phyloP scores from a whole-genome alignment of 2,888 invertebrate genomes.

The Eucera pruinosa region DNA sequence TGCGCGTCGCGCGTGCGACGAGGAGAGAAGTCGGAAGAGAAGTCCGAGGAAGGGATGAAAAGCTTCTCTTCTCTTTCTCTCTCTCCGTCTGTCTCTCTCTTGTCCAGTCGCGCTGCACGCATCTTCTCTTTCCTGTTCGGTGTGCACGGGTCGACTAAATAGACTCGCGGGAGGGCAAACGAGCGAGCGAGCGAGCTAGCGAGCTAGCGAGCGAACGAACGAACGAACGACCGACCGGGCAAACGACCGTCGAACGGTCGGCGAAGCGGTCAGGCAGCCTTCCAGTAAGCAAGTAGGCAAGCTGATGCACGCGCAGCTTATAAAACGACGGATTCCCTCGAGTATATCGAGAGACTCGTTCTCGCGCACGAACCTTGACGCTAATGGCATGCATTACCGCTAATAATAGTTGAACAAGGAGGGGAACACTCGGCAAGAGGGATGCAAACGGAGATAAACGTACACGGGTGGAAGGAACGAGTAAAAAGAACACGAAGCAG shows the following conservation, averaged over 20 bases:
- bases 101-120: neutral
- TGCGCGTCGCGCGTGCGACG: constrained; percentile 42
- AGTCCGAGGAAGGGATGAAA: neutral
- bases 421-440: constrained; percentile 43
- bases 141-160: constrained; percentile 13
- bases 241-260: constrained; percentile 24
- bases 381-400: constrained; percentile 80
- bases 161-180: constrained; percentile 21
- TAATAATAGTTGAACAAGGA: constrained; percentile 74
- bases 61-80: neutral
- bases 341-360: constrained; percentile 69
- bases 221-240: constrained; percentile 2
- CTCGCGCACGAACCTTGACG: constrained; percentile 78
- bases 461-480: constrained; percentile 12
- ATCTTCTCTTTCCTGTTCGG: neutral
- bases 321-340: constrained; percentile 69
- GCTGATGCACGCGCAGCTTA: constrained; percentile 49
- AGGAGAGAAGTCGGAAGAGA: constrained; percentile 7
- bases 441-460: constrained; percentile 46
- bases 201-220: too few relatives aligned
- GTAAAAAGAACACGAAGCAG: constrained; percentile 31
- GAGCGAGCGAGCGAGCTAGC: too few relatives aligned
- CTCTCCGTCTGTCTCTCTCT: neutral
- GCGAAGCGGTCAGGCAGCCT: constrained; percentile 4
- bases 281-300: constrained; percentile 42